Conservation (phyloP, 2,888 invertebrate genomes). For the Spodoptera littoralis region DNA sequence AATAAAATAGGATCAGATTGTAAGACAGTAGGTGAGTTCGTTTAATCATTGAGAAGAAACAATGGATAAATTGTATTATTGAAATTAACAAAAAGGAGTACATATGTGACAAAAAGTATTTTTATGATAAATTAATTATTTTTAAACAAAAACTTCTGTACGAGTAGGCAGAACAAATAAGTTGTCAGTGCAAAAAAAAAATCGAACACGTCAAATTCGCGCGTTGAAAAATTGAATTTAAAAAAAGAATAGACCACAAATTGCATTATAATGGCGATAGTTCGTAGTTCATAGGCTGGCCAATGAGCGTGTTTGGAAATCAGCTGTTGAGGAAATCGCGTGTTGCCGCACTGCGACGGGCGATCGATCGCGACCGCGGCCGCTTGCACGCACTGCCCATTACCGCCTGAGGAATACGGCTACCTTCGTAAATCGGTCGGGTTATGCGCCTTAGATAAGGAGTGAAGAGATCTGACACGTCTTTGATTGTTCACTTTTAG, state of each 20-base stretch:
- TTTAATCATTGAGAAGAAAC: no score
- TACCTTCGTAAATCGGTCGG: constrained; percentile 61
- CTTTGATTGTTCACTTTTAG: constrained; percentile 10
- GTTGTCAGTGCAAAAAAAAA: constrained; percentile 9
- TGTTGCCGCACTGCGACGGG: constrained; percentile 75
- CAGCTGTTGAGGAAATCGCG: constrained; percentile 72
- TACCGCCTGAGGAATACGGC: constrained; percentile 42
- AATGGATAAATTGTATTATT: no score
- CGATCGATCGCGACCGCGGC: constrained; percentile 74
- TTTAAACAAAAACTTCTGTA: no score
- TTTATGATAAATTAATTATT: no score
- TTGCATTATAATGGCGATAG: constrained; percentile 55
- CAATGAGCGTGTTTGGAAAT: constrained; percentile 64
- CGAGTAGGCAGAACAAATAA: no score
- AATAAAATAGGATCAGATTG: no score
- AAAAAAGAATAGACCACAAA: constrained; percentile 52
- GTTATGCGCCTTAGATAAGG: constrained; percentile 54
- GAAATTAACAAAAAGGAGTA: no score
- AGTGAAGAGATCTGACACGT: constrained; percentile 26
- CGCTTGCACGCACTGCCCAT: constrained; percentile 70
- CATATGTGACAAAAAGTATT: no score
- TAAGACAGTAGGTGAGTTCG: no score
- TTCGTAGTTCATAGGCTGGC: constrained; percentile 49
- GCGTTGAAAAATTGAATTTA: constrained; percentile 13
- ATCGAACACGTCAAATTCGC: constrained; percentile 21